Percentiles rank a stretch among this genome's conserved stretches.
Conservation (phyloP, 1,140 invertebrate genomes). For the Tribolium madens region DNA sequence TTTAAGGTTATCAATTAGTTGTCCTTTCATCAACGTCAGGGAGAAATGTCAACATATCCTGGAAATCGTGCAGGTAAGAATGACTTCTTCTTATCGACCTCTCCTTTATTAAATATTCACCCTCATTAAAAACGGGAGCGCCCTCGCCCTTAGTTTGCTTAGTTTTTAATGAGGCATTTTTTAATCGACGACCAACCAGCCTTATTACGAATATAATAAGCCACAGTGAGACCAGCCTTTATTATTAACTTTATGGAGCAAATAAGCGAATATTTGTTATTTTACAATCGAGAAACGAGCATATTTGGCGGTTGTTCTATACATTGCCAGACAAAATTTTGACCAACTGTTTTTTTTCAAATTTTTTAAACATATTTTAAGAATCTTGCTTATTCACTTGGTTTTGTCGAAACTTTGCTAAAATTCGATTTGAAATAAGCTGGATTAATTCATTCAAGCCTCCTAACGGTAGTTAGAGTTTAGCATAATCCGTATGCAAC, state of each 20-base stretch:
- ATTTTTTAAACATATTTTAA: too few relatives aligned
- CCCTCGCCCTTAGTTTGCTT: neutral
- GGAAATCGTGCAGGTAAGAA: conserved; percentile 70
- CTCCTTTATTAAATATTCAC: conserved; percentile 7
- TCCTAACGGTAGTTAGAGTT: neutral
- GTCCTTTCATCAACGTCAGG: conserved; percentile 71
- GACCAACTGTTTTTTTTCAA: too few relatives aligned
- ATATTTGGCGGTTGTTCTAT: too few relatives aligned
- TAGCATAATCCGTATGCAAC: neutral
- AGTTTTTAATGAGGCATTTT: neutral
- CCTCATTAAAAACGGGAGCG: conserved; percentile 9
- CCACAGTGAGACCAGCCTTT: neutral
- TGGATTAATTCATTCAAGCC: too few relatives aligned
- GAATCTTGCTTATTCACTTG: too few relatives aligned
- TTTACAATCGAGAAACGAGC: too few relatives aligned
- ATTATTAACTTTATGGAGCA: neutral
- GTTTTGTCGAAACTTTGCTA: too few relatives aligned
- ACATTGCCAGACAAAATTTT: too few relatives aligned
- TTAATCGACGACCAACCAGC: conserved; percentile 2
- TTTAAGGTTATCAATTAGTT: conserved; percentile 71
- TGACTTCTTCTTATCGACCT: conserved; percentile 6
- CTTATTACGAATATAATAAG: neutral
- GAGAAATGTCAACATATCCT: conserved; percentile 71
- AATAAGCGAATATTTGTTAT: too few relatives aligned
- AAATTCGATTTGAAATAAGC: too few relatives aligned